A percentile compares a stretch with the other conserved stretches of the same genome.
These are phyloP conservation scores for Typhlichthys subterraneus DNA, from an alignment of 2,797 vertebrate genomes.

Conservation along the genomic window DNA sequence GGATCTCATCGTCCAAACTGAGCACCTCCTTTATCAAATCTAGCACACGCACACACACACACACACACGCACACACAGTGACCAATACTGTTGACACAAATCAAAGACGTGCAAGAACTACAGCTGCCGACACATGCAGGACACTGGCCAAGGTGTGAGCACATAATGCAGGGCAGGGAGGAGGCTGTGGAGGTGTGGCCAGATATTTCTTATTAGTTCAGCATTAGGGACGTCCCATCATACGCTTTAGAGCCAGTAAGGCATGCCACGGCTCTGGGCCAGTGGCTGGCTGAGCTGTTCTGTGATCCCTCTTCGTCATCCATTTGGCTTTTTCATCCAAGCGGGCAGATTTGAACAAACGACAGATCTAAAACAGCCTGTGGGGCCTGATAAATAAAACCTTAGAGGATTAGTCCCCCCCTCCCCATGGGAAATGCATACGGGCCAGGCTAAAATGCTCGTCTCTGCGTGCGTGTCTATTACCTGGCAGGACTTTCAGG, in stretches of 20 bases:
- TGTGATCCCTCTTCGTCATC: conserved; percentile 12
- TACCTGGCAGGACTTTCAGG: conserved; percentile 90
- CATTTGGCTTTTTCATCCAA: conserved; percentile 20
- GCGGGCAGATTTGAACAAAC: conserved; percentile 22
- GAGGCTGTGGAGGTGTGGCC: conserved; percentile 1
- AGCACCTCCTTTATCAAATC: conserved; percentile 96
- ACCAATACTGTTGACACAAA: no score
- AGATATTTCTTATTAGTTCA: conserved; percentile 52
- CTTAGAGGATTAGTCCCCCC: not conserved
- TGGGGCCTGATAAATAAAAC: not conserved
- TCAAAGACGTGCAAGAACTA: not conserved
- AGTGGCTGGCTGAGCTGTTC: conserved; percentile 7
- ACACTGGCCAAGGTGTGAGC: conserved; percentile 7
- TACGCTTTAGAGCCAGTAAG: conserved; percentile 52
- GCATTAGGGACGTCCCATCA: conserved; percentile 34
- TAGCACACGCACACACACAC: conserved; percentile 49
- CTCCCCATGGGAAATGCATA: not conserved
- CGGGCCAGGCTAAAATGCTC: conserved; percentile 14
- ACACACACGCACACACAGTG: conserved; percentile 1
- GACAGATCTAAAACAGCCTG: conserved; percentile 18
- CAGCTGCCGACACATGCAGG: conserved; percentile 8
- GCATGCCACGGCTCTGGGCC: conserved; percentile 22
- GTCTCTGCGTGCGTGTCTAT: not conserved
- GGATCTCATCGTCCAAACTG: conserved; percentile 95
- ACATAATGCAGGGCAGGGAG: conserved; percentile 20